Percentiles rank a stretch among this genome's conserved stretches.
Conservation (phyloP, 1,140 invertebrate genomes). For the Drosophila murphyi region DNA sequence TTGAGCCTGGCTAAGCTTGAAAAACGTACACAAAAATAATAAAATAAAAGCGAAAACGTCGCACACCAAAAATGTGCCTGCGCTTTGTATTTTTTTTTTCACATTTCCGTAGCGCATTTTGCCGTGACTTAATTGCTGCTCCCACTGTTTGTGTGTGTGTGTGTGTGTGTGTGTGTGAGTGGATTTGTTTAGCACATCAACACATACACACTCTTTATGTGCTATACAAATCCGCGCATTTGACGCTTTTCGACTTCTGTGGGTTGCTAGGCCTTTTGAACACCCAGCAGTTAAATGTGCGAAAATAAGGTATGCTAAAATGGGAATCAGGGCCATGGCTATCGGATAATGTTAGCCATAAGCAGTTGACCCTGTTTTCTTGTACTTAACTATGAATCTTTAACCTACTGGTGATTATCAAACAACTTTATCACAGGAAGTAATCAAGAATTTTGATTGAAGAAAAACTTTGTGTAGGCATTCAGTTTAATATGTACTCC, state of each 20-base stretch:
- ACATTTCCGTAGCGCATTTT: conserved; percentile 78
- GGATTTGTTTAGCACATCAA: conserved; percentile 7
- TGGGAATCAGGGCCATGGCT: neutral
- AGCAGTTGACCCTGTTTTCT: too few species aligned
- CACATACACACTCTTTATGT: conserved; percentile 6
- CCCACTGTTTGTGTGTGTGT: conserved; percentile 7
- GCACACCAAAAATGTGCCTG: conserved; percentile 57
- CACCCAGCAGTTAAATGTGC: conserved; percentile 29
- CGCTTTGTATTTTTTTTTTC: conserved; percentile 61
- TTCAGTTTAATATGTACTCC: too few species aligned
- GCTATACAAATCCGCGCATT: conserved; percentile 66
- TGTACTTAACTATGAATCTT: too few species aligned
- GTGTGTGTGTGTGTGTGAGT: conserved; percentile 15
- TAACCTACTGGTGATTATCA: too few species aligned
- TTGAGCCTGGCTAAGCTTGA: conserved; percentile 44
- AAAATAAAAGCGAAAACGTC: conserved; percentile 30
- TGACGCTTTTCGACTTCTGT: conserved; percentile 78
- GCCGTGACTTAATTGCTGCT: conserved; percentile 77
- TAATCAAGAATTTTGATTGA: too few species aligned
- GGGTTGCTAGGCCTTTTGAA: conserved; percentile 41
- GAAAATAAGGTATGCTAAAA: conserved; percentile 13
- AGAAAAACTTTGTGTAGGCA: too few species aligned
- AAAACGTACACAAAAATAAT: conserved; percentile 38
- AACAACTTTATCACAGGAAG: too few species aligned
- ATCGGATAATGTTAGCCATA: too few species aligned